Evolutionary conservation across 2,797 vertebrate genomes (phyloP).

Genomic region (Triplophysa bombifrons): DNA sequence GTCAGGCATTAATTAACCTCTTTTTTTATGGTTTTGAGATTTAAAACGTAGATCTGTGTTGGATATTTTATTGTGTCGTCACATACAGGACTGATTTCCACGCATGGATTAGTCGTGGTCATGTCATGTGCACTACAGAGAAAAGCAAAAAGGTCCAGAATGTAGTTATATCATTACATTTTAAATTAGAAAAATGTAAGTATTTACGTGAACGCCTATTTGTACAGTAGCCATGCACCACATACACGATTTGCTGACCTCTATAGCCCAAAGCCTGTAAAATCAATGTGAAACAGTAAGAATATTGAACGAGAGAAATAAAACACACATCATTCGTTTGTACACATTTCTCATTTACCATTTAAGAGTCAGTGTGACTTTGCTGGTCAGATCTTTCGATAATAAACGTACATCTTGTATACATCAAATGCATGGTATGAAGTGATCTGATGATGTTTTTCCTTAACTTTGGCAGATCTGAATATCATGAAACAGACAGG

Average conservation of each 20-base stretch:
- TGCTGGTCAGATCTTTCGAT: background rate
- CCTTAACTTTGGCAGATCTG: slow-evolving; percentile 22
- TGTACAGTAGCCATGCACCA: slow-evolving; percentile 62
- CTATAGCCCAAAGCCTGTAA: slow-evolving; percentile 64
- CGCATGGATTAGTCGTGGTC: too few species aligned
- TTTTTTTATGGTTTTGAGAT: too few species aligned
- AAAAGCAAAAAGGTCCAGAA: slow-evolving; percentile 14
- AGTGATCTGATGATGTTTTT: slow-evolving; percentile 26
- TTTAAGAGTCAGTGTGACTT: slow-evolving; percentile 24
- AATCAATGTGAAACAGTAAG: slow-evolving; percentile 39
- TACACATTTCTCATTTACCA: slow-evolving; percentile 26
- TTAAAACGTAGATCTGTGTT: background rate
- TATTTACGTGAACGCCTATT: slow-evolving; percentile 72
- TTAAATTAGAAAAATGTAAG: slow-evolving; percentile 74
- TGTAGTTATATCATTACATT: slow-evolving; percentile 60
- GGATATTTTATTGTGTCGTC: background rate
- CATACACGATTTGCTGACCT: slow-evolving; percentile 58
- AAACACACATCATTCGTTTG: slow-evolving; percentile 6
- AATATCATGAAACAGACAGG: slow-evolving; percentile 15
- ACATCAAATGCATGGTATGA: slow-evolving; percentile 12
- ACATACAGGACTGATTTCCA: background rate
- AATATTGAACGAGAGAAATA: background rate
- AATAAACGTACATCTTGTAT: too few species aligned
- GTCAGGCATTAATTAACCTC: background rate
- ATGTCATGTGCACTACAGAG: background rate